Evolutionary conservation across 1,140 invertebrate species (phyloP).

Genomic region (Drosophila suzukii): DNA sequence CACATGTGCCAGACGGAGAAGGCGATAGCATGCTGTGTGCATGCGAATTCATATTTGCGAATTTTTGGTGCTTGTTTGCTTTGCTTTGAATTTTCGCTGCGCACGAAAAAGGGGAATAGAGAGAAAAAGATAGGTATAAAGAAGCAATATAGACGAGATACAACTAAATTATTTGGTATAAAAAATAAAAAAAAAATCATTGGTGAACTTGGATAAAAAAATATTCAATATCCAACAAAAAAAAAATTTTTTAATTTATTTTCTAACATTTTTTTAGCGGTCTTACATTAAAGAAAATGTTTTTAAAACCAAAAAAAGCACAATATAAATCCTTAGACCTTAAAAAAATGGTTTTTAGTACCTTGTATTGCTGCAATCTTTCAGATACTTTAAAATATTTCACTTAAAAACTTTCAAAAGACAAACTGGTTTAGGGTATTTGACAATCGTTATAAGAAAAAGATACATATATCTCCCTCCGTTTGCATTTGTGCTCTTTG

Average conservation of each 20-base stretch:
- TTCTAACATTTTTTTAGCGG: no score
- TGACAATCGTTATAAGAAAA: background rate
- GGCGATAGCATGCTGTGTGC: slow-evolving; percentile 26
- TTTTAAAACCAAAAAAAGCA: no score
- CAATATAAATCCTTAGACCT: no score
- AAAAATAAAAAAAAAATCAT: background rate
- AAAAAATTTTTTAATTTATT: no score
- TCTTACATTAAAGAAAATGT: no score
- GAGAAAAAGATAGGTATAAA: background rate
- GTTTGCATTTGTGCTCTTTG: background rate
- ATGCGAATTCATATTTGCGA: slow-evolving; percentile 53
- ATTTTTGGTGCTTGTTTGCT: slow-evolving; percentile 72
- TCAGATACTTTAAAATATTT: no score
- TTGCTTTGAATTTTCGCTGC: slow-evolving; percentile 67
- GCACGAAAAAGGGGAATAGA: slow-evolving; percentile 11
- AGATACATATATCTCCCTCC: background rate
- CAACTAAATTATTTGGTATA: slow-evolving; percentile 27
- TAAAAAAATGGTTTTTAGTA: no score
- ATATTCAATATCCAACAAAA: no score
- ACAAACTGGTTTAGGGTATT: slow-evolving; percentile 3
- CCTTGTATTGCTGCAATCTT: no score
- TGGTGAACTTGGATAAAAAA: no score
- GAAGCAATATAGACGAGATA: slow-evolving; percentile 10
- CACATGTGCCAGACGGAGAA: slow-evolving; percentile 13
- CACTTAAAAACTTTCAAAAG: no score